Conservation (phyloP, 2,888 invertebrate genomes). For the Cerastoderma edule region DNA sequence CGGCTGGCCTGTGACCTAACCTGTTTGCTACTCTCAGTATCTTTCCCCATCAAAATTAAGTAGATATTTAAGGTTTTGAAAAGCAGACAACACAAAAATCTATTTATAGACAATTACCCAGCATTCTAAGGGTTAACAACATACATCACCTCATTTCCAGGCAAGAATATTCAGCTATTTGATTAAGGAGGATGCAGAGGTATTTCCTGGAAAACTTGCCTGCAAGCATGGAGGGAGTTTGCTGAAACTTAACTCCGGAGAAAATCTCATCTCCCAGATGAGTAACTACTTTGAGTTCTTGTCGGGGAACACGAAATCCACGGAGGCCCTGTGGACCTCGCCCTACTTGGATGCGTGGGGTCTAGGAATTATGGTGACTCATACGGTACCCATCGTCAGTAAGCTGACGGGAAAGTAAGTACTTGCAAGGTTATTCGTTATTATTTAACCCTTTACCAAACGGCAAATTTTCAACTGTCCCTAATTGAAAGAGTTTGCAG, state of each 20-base stretch:
- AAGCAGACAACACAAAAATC: too few relatives aligned
- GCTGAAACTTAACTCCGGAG: conserved; percentile 81
- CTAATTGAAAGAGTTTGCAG: too few relatives aligned
- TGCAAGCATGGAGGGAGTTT: conserved; percentile 82
- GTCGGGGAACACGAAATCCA: conserved; percentile 80
- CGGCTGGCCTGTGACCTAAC: too few relatives aligned
- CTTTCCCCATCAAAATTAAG: too few relatives aligned
- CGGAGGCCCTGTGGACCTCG: conserved; percentile 83
- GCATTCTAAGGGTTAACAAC: too few relatives aligned
- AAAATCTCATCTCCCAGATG: conserved; percentile 84
- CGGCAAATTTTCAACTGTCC: too few relatives aligned
- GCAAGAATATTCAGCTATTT: conserved; percentile 84
- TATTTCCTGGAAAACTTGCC: conserved; percentile 83
- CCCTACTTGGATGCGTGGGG: conserved; percentile 84
- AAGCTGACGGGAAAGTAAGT: conserved; percentile 78
- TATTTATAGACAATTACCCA: too few relatives aligned
- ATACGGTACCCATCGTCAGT: conserved; percentile 83
- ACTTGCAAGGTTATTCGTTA: too few relatives aligned
- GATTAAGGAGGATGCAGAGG: conserved; percentile 83
- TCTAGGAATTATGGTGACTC: conserved; percentile 84
- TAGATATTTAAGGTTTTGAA: too few relatives aligned
- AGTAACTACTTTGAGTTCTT: conserved; percentile 84
- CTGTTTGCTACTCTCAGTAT: too few relatives aligned
- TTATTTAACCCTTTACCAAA: too few relatives aligned
- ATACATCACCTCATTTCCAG: conserved; percentile 66